Percentiles rank a stretch among this genome's conserved stretches.
These are phyloP conservation scores for Pagetopsis macropterus DNA, from an alignment of 2,797 vertebrate genomes.

Conservation along the genomic window DNA sequence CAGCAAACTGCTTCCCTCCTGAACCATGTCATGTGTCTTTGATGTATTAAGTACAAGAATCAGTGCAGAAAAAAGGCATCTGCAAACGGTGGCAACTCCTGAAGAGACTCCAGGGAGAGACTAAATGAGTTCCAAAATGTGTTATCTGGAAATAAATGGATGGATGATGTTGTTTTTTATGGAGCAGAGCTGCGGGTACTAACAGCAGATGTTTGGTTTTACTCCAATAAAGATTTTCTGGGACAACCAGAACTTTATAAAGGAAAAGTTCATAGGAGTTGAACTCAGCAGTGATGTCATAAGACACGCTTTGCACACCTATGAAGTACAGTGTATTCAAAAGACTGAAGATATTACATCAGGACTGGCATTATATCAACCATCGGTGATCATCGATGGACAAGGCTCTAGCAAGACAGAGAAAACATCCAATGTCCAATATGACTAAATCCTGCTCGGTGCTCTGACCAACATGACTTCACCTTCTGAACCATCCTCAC, in stretches of 20 bases:
- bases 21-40: slow-evolving; percentile 42
- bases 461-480: background rate
- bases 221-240: slow-evolving; percentile 5
- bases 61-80: slow-evolving; percentile 26
- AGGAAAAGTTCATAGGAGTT: background rate
- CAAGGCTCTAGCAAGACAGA: background rate
- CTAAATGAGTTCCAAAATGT: slow-evolving; percentile 42
- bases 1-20: slow-evolving; percentile 25
- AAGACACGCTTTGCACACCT: background rate
- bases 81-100: slow-evolving; percentile 39
- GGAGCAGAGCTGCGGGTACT: slow-evolving; percentile 8
- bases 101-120: slow-evolving; percentile 45
- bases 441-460: background rate
- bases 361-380: background rate
- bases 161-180: slow-evolving; percentile 15
- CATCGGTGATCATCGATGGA: background rate
- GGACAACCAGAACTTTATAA: background rate
- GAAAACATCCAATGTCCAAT: background rate
- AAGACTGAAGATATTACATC: background rate
- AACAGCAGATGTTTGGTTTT: slow-evolving; percentile 24
- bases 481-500: too few relatives aligned
- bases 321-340: background rate
- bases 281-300: slow-evolving; percentile 1
- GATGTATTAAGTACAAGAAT: slow-evolving; percentile 45
- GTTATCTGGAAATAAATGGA: slow-evolving; percentile 31